Evolutionary conservation across 1,140 invertebrate species (phyloP), one percentile per base, ranked within the genome.

Genomic region (Melitaea cinxia): DNA sequence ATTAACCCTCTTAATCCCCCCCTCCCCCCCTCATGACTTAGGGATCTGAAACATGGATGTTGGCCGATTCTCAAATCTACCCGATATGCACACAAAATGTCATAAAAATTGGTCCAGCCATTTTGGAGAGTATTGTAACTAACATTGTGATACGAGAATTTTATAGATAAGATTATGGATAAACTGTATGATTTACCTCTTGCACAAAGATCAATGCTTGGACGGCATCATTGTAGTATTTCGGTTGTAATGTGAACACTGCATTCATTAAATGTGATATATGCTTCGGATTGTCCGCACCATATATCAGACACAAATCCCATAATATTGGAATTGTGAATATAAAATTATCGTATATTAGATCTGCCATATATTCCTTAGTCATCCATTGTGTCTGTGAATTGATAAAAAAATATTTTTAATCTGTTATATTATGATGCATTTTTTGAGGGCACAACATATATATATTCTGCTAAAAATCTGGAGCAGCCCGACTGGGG

Each of bases 241-340:
- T 88, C 2, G 95, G 94, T 74, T 97, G 95, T 55, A 95, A 69
- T 9, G 81, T 88, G 70, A 96, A 95, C 14, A 97, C 91, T 49
- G 92, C 93, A 0, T 92, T 88, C 30, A 97, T 76, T 59, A 97
- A 93, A 75, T 93, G 93, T 0, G 86, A 72, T 6, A 96, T 84
- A 47, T 95, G 82, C 30, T 91, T 80, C 3, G 78, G 68, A 78
- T 97, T 96, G 42, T 93, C 92, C 62, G 92, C 90, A 2, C 95
- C 95, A 80, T 96, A 96, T 3, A 95, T 84, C 52, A 95, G 92
- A 82, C 95, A 94, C 0, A 97, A 76, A 79, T 97, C 96, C 79
- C 96, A 94, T 65, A 97, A 88, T 70, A 96, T 94, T 12, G 96
- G 96, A 65, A 97, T 92, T 15, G 96, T 96, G 78, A 97, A 95